Evolutionary conservation across 2,797 vertebrate genomes (phyloP).

Genomic region (Cossypha dichroa): DNA sequence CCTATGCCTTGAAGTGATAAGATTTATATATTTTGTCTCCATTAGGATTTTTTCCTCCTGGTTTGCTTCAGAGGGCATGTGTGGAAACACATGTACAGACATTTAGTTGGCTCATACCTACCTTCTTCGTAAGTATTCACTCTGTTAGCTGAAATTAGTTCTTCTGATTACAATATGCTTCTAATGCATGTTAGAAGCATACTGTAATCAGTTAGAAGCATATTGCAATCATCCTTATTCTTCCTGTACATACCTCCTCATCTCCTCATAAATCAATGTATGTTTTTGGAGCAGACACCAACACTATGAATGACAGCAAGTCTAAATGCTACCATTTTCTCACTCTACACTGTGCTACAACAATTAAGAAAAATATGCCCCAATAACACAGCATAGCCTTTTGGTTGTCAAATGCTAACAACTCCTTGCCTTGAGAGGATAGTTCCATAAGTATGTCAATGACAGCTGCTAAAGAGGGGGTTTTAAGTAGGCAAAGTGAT

Average conservation of each 20-base stretch:
- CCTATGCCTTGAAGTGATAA: neutral
- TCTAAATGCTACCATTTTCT: neutral
- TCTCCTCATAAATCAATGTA: neutral
- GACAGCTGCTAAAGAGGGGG: neutral
- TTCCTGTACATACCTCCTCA: neutral
- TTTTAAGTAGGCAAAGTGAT: neutral
- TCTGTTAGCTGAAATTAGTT: neutral
- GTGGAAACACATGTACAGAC: fast-evolving
- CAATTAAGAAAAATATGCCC: neutral
- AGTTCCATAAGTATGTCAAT: neutral
- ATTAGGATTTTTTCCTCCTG: neutral
- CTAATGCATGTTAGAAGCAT: neutral
- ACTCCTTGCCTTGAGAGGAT: neutral
- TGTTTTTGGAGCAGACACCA: neutral
- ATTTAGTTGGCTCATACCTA: neutral
- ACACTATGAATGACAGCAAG: neutral
- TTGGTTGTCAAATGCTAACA: neutral
- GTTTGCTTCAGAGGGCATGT: neutral
- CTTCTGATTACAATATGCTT: neutral
- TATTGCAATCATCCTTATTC: neutral
- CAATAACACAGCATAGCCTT: neutral
- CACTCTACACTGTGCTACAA: neutral
- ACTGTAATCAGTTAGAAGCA: too few relatives aligned
- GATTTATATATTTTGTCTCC: neutral
- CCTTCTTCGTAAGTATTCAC: neutral